Evolutionary conservation across 2,888 invertebrate genomes (phyloP), one percentile per base, ranked within the genome.

Genomic region (Amiota communis): DNA sequence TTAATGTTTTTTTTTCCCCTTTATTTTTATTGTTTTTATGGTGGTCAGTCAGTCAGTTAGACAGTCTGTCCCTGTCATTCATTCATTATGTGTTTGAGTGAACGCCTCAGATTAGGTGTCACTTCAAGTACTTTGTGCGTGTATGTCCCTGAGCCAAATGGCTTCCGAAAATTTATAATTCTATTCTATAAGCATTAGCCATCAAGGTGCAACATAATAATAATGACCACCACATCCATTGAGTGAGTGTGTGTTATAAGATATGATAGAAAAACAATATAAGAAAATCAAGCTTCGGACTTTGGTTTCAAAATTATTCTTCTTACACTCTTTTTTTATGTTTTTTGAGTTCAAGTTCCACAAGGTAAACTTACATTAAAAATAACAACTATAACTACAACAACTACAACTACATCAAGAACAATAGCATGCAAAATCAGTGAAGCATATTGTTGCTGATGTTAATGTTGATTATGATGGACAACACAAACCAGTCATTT

Each of bases 121-220:
- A 6, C 36, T 36, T 36, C 36, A 36, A 36, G 36, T 36, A 36
- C 36, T 36, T 4, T 6, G 36, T 6, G 74, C 80, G 81, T 6
- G 36, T 6, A 74, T 81, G 81, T 15, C 59, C 59, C 59, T 59
- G 59, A 59, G 59, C 59, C 59, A 59, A 59, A 59, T 59, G 59
- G 59, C 59, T 59, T 59, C 59, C 59, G n/a, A 59, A n/a, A 59
- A 20, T 15, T 59, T 59, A 8, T 59, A 17, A 15, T 59, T 59
- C 59, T 17, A 59, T 59, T 59, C 59, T 59, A 15, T 15, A 59
- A 20, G 59, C 59, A 59, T 59, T 59, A 59, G 17, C 11, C 10
- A 59, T 59, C 59, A 59, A 59, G 59, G 59, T 59, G 59, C 59
- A 13, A 59, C 17, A 59, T 59, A 59, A 59, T 59, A 59, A 59